Percentiles rank a stretch among this genome's conserved stretches.
These are phyloP conservation scores for Tortrix viridana DNA, from an alignment of 2,888 invertebrate species.

Conservation along the genomic window DNA sequence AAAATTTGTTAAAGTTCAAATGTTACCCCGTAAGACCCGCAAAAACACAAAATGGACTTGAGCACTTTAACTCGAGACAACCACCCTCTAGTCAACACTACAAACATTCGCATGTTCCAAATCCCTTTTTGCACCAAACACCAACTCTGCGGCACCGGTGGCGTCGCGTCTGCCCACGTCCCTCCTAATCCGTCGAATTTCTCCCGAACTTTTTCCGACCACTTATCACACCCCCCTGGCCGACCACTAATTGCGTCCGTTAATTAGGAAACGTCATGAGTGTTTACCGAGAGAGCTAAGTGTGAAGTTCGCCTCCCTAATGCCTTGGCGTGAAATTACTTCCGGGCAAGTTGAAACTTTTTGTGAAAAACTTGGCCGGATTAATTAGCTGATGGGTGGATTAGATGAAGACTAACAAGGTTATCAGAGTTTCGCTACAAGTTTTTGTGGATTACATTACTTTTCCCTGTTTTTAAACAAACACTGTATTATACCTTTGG, in stretches of 20 bases:
- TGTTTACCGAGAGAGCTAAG: slow-evolving; percentile 83
- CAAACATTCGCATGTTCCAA: neutral
- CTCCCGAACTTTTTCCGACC: slow-evolving; percentile 79
- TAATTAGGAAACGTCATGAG: slow-evolving; percentile 85
- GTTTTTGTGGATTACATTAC: slow-evolving; percentile 74
- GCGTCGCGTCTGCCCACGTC: slow-evolving; percentile 28
- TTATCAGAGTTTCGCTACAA: slow-evolving; percentile 81
- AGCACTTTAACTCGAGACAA: too few species aligned
- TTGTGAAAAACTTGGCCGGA: slow-evolving; percentile 79
- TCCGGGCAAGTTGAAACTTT: slow-evolving; percentile 79
- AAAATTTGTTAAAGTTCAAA: too few species aligned
- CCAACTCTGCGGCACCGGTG: neutral
- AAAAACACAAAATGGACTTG: too few species aligned
- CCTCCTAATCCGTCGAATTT: slow-evolving; percentile 62
- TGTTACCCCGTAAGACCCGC: too few species aligned
- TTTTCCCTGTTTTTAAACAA: slow-evolving; percentile 71
- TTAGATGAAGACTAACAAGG: slow-evolving; percentile 79
- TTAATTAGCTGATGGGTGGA: slow-evolving; percentile 83
- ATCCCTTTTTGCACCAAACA: neutral
- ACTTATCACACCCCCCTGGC: slow-evolving; percentile 73
- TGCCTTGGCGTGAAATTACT: slow-evolving; percentile 80
- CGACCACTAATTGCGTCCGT: slow-evolving; percentile 84
- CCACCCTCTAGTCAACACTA: neutral
- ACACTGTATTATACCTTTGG: slow-evolving; percentile 20
- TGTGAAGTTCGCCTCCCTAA: slow-evolving; percentile 80